Evolutionary conservation across 2,888 invertebrate genomes (phyloP).

Genomic region (Temnothorax ravouxi): DNA sequence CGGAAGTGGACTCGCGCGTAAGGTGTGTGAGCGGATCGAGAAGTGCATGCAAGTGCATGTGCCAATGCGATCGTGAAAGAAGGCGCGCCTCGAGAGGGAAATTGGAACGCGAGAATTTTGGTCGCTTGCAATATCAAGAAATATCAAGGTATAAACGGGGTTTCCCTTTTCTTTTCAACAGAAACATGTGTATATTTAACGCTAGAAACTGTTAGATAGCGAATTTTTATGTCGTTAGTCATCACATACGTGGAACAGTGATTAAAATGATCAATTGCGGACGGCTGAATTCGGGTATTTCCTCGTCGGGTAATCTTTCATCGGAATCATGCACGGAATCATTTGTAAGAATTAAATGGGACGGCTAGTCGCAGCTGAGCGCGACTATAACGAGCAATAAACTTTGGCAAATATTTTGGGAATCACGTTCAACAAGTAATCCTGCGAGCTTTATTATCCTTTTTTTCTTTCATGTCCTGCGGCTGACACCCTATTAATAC

Average conservation of each 20-base stretch:
- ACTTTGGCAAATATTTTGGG: not conserved
- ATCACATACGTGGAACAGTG: not conserved
- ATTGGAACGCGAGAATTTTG: not conserved
- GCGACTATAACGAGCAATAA: not conserved
- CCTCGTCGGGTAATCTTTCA: not conserved
- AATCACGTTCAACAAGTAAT: not conserved
- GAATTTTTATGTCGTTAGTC: not conserved
- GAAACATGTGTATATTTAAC: not conserved
- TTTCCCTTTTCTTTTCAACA: not conserved
- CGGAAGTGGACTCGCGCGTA: constrained; percentile 22
- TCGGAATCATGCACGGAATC: not conserved
- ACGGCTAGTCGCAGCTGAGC: too few relatives aligned
- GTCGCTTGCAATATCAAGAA: not conserved
- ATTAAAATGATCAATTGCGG: not conserved
- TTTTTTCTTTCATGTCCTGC: not conserved
- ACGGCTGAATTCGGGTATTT: not conserved
- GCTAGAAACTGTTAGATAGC: not conserved
- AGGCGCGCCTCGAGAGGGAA: not conserved
- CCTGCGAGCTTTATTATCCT: not conserved
- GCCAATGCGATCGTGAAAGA: not conserved
- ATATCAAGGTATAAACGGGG: not conserved
- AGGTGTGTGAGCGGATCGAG: not conserved
- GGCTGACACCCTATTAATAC: constrained; percentile 19
- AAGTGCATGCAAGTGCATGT: not conserved
- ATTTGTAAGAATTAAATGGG: not conserved